phyloP scores from a whole-genome alignment of 2,797 vertebrate species.

The Lates japonicus region DNA sequence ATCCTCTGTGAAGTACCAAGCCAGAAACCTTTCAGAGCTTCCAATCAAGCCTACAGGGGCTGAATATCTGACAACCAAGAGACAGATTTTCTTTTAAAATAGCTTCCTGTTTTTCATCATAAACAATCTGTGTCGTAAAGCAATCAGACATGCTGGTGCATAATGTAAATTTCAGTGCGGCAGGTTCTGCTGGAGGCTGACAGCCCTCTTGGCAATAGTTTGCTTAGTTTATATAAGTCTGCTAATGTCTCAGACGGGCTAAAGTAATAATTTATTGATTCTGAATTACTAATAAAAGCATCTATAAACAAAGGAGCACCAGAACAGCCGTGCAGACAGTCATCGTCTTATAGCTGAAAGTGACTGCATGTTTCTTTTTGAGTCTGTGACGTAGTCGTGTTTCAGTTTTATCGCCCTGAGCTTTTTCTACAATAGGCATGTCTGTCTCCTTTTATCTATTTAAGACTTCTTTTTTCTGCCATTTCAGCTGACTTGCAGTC shows the following conservation, averaged over 20 bases:
- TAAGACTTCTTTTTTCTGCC: conserved; percentile 28
- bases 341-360: conserved; percentile 10
- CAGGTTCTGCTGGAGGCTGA: conserved; percentile 7
- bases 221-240: not conserved
- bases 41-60: not conserved
- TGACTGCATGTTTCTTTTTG: conserved; percentile 14
- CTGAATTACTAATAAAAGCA: conserved; percentile 8
- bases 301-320: not conserved
- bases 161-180: not conserved
- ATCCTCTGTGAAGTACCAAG: not conserved
- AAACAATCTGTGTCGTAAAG: not conserved
- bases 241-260: not conserved
- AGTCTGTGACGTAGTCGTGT: conserved; percentile 17
- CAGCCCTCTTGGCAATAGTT: not conserved
- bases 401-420: conserved; percentile 40
- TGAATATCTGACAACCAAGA: not conserved
- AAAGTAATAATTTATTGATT: not conserved
- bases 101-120: not conserved
- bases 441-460: conserved; percentile 64
- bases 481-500: conserved; percentile 67
- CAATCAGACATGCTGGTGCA: not conserved
- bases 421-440: conserved; percentile 34
- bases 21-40: not conserved
- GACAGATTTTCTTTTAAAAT: not conserved
- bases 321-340: not conserved